Conservation (phyloP, 2,888 invertebrate species). For the Sphaerolaimus hirsutus region DNA sequence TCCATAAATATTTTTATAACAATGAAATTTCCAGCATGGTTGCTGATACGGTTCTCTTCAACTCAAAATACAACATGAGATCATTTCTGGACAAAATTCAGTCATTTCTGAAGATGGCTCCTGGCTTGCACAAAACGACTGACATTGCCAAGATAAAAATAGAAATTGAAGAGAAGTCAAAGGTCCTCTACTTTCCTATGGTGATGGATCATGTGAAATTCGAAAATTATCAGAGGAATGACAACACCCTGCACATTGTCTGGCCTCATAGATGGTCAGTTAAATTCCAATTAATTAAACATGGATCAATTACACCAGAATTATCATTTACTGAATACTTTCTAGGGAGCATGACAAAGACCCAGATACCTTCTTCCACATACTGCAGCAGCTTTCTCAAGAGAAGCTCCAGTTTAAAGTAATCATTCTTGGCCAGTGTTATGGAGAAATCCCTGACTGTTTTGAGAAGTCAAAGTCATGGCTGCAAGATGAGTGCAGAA, state of each 20-base stretch:
- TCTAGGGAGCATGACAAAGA: slow-evolving; percentile 7
- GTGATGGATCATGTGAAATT: slow-evolving; percentile 7
- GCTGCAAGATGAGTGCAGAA: no score
- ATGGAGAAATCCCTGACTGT: not conserved
- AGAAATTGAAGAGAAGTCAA: slow-evolving; percentile 37
- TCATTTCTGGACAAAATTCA: slow-evolving; percentile 41
- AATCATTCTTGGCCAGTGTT: slow-evolving; percentile 30
- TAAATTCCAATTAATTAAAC: not conserved
- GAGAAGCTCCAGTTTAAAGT: slow-evolving; percentile 15
- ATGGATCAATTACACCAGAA: not conserved
- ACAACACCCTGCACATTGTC: slow-evolving; percentile 37
- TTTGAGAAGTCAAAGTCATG: slow-evolving; percentile 24
- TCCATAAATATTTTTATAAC: no score
- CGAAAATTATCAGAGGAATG: not conserved
- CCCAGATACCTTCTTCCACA: slow-evolving; percentile 3
- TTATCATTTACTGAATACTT: not conserved
- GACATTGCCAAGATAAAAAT: slow-evolving; percentile 34
- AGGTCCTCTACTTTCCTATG: slow-evolving; percentile 39
- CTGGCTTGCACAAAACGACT: no score
- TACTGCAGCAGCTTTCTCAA: not conserved
- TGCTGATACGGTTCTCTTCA: slow-evolving; percentile 44
- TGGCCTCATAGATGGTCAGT: slow-evolving; percentile 48
- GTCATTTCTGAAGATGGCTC: slow-evolving; percentile 40
- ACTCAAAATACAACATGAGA: slow-evolving; percentile 43
- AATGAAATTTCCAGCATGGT: slow-evolving; percentile 34